Conservation (phyloP, 2,113 vertebrate genomes). For the Dendropsophus ebraccatus region DNA sequence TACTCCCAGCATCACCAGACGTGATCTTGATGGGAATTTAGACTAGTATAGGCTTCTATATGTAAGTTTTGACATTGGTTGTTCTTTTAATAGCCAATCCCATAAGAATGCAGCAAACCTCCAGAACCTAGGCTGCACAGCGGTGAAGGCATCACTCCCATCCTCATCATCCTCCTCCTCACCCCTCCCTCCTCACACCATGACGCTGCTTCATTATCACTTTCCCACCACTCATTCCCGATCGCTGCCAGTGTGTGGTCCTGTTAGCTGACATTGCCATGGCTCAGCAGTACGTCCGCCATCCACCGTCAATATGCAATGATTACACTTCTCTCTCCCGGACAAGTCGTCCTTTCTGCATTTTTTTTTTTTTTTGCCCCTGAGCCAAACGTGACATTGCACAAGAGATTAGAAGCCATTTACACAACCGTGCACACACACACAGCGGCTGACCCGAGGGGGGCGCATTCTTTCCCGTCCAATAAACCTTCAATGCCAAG, state of each 20-base stretch:
- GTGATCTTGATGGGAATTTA: too few species aligned
- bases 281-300: conserved; percentile 11
- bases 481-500: neutral
- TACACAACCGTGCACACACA: conserved; percentile 22
- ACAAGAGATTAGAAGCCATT: conserved; percentile 39
- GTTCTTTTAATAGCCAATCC: neutral
- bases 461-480: conserved; percentile 8
- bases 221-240: neutral
- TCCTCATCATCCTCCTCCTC: neutral
- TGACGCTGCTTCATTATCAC: conserved; percentile 22
- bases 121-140: neutral
- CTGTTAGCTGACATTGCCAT: conserved; percentile 1
- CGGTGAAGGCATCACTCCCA: neutral
- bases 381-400: conserved; percentile 18
- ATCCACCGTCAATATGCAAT: neutral
- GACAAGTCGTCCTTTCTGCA: conserved; percentile 19
- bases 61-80: conserved; percentile 18
- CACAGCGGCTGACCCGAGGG: neutral
- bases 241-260: neutral
- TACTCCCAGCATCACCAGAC: too few species aligned
- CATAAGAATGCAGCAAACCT: neutral
- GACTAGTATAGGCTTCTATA: too few species aligned
- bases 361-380: neutral
- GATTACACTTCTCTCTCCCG: neutral
- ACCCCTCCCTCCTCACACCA: neutral